These are phyloP conservation scores for Coregonus ussuriensis DNA, from an alignment of 2,797 vertebrate species.

Conservation along the genomic window DNA sequence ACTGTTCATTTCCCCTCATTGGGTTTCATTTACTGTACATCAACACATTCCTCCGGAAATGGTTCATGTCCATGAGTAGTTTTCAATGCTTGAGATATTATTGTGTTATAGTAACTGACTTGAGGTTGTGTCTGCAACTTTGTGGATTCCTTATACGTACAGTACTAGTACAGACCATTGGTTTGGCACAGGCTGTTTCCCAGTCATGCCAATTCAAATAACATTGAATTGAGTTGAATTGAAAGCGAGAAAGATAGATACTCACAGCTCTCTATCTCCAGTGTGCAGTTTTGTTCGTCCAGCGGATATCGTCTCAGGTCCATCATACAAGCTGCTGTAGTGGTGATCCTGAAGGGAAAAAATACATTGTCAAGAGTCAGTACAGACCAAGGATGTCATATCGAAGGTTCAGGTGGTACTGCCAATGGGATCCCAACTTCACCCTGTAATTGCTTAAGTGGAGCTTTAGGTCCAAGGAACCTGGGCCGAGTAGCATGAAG, in stretches of 20 bases:
- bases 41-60: no score
- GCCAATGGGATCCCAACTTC: neutral
- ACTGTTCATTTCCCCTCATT: neutral
- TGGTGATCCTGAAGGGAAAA: slow-evolving; percentile 83
- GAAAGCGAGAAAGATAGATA: slow-evolving; percentile 27
- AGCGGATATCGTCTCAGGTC: slow-evolving; percentile 92
- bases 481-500: neutral
- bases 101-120: neutral
- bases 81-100: neutral
- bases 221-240: neutral
- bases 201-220: neutral
- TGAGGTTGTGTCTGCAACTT: neutral
- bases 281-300: slow-evolving; percentile 79
- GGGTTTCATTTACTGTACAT: neutral
- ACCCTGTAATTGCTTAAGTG: slow-evolving; percentile 6
- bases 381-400: neutral
- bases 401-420: neutral
- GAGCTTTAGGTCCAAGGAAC: neutral
- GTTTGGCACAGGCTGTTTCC: neutral
- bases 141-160: neutral
- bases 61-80: neutral
- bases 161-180: neutral
- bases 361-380: neutral
- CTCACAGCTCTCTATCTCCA: slow-evolving; percentile 79
- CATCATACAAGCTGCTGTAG: slow-evolving; percentile 98